phyloP scores from a whole-genome alignment of 2,888 invertebrate species.

The Euproctis similis region DNA sequence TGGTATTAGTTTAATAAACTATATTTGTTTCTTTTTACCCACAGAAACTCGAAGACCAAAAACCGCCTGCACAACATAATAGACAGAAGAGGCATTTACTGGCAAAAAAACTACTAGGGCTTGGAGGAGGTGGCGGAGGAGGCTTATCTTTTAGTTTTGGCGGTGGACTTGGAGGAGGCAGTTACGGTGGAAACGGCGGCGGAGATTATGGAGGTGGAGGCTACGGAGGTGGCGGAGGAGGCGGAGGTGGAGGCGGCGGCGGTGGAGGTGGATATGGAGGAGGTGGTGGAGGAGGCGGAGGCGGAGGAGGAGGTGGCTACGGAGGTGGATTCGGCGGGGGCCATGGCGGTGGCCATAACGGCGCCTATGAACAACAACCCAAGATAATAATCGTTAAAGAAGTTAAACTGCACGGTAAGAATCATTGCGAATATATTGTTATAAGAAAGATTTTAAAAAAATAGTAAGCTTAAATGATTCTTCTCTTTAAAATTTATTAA shows the following conservation, averaged over 20 bases:
- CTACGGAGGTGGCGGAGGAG: neutral
- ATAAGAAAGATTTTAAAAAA: too few species aligned
- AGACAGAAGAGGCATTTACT: constrained; percentile 48
- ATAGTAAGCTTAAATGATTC: too few species aligned
- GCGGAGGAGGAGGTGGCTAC: constrained; percentile 10
- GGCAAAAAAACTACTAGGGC: constrained; percentile 31
- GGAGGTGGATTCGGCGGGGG: constrained; percentile 14
- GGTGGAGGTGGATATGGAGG: constrained; percentile 27
- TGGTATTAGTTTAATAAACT: too few species aligned
- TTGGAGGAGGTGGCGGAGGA: constrained; percentile 8
- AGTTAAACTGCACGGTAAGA: constrained; percentile 39
- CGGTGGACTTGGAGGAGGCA: constrained; percentile 16
- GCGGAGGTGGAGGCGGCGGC: constrained; percentile 12
- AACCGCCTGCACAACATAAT: constrained; percentile 26
- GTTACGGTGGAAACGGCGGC: constrained; percentile 25
- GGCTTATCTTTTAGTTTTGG: too few species aligned
- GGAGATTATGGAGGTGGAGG: constrained; percentile 11
- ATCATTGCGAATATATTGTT: too few species aligned
- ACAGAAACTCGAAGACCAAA: constrained; percentile 64
- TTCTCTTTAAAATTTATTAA: too few species aligned
- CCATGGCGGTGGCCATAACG: constrained; percentile 13
- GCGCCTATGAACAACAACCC: constrained; percentile 33
- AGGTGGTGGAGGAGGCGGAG: constrained; percentile 17
- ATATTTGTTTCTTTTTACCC: too few species aligned
- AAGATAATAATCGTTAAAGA: constrained; percentile 42